Evolutionary conservation across 2,113 vertebrate genomes (phyloP), one percentile per base, ranked within the genome.

Genomic region (Microtus ochrogaster): DNA sequence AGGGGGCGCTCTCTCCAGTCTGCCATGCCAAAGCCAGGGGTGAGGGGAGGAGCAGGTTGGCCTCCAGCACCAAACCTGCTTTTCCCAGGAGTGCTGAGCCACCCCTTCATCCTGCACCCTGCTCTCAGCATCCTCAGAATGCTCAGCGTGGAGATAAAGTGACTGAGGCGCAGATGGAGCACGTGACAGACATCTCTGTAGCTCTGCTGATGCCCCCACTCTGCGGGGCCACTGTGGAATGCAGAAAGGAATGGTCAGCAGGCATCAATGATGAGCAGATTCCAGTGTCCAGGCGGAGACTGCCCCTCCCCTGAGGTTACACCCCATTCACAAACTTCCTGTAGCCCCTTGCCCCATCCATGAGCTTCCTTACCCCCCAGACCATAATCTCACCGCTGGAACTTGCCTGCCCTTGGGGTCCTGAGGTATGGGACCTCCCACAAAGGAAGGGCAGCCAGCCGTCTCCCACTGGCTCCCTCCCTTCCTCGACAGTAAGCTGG

Each of bases 261-360:
- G 61, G 90, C 2, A 49, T 47, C 3, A 0, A 49, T 82, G 89
- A 96, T 0, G 36, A 73, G 13, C 7, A 17, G 83, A 96, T 83
- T 89, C 95, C 90, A 87, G 58, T 36, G 89, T 93, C 96, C 49
- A 5, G 52, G 10, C 88, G 33, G 88, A 36, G 55, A 12, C 68
- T 58, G 61, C 36, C 91, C 17, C 28, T 36, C 83, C 49, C 41
- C 55, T 11, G 81, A 84, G 81, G 28, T 41, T 61, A 19, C 65
- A 11, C 14, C 21, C n/a, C 36, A 33, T 8, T 85, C 5, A 0
- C 28, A 22, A 22, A 24, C 70, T 49, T 88, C 66, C 82, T 17
- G 68, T 24, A 7, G 44, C 78, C 28, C 58, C 44, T 33, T 0
- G 0, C 3, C 39, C 65, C 1, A 16, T 68, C 28, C 19, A 13